Evolutionary conservation across 2,113 vertebrate species (phyloP).

Genomic region (Sminthopsis crassicaudata): DNA sequence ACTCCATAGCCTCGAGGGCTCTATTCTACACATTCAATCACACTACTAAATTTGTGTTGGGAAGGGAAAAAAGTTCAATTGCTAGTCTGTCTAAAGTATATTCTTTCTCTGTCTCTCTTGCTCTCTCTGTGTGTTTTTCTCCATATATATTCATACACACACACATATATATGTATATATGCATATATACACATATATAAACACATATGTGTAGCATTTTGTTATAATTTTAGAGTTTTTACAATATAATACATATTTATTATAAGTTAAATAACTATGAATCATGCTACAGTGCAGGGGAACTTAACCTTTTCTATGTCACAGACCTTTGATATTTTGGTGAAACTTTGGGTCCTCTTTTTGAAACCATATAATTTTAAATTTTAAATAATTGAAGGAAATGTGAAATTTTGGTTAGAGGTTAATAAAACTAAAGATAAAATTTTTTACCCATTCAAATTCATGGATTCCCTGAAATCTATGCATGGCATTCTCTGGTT

Average conservation of each 20-base stretch:
- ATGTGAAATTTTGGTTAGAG: not conserved
- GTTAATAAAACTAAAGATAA: not conserved
- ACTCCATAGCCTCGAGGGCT: conserved; percentile 55
- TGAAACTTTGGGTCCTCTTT: not conserved
- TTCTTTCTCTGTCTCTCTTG: no score
- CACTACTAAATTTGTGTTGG: conserved; percentile 57
- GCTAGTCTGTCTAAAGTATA: not conserved
- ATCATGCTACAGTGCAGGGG: not conserved
- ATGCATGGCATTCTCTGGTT: not conserved
- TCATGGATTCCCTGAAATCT: not conserved
- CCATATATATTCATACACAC: no score
- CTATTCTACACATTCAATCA: conserved; percentile 57
- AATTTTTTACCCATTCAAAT: not conserved
- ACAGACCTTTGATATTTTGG: not conserved
- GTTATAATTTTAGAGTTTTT: not conserved
- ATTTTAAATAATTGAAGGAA: not conserved
- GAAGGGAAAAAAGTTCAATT: conserved; percentile 38
- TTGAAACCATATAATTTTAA: not conserved
- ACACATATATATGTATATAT: not conserved
- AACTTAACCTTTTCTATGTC: not conserved
- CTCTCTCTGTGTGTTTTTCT: no score
- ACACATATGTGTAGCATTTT: not conserved
- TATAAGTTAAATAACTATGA: not conserved
- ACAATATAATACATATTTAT: not conserved
- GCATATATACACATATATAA: no score